phyloP scores from a whole-genome alignment of 2,888 invertebrate genomes.

The Sinotaia quadrata region DNA sequence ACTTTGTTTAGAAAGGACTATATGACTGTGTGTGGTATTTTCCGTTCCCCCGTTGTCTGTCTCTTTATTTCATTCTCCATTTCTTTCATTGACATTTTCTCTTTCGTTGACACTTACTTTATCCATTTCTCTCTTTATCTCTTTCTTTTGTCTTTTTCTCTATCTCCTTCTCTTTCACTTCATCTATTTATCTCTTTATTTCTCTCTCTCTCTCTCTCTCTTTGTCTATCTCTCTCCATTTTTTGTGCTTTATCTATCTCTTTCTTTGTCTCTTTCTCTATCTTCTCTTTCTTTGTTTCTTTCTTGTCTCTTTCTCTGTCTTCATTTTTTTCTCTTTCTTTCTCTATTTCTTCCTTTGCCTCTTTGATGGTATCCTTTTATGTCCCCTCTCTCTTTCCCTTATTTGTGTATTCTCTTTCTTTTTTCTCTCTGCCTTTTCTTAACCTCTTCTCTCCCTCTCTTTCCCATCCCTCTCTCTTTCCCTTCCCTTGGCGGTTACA shows the following conservation, averaged over 20 bases:
- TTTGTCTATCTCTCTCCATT: background rate
- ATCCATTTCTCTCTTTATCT: background rate
- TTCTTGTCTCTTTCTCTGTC: background rate
- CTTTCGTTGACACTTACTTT: background rate
- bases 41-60: background rate
- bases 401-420: background rate
- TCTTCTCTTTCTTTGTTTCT: background rate
- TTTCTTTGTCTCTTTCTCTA: slow-evolving; percentile 3
- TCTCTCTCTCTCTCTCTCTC: slow-evolving; percentile 8
- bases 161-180: background rate
- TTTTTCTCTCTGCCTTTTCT: background rate
- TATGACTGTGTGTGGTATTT: no score
- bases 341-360: background rate
- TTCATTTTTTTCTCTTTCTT: background rate
- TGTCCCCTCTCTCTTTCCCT: background rate
- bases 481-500: background rate
- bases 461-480: background rate
- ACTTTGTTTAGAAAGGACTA: no score
- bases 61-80: background rate
- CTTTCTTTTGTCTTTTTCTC: slow-evolving; percentile 1
- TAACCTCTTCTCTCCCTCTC: background rate
- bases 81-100: background rate
- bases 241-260: no score
- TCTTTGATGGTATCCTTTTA: background rate
- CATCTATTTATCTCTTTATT: background rate